Conservation (phyloP, 2,888 invertebrate genomes). For the Volucella inflata region DNA sequence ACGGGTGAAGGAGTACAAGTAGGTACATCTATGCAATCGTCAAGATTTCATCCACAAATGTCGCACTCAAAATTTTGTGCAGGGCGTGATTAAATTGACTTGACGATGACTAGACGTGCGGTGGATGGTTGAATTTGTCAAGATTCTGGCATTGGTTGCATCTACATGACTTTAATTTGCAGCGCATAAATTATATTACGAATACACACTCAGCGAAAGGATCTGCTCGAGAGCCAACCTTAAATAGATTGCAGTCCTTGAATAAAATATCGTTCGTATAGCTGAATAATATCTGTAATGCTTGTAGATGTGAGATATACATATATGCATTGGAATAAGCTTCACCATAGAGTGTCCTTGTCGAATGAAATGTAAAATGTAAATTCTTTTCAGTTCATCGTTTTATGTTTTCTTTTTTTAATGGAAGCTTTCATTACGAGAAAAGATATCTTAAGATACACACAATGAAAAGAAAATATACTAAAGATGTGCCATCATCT, state of each 20-base stretch:
- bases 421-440: background rate
- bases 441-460: background rate
- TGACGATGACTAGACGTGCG: no score
- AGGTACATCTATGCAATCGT: background rate
- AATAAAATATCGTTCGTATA: conserved; percentile 7
- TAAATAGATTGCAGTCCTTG: conserved; percentile 2
- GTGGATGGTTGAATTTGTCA: no score
- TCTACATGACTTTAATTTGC: conserved; percentile 32
- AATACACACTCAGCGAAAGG: background rate
- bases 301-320: background rate
- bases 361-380: background rate
- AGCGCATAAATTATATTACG: conserved; percentile 6
- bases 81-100: no score
- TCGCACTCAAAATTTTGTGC: no score
- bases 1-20: background rate
- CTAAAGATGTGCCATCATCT: background rate
- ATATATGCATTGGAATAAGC: conserved; percentile 7
- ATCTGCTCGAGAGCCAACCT: conserved; percentile 12
- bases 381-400: conserved; percentile 7
- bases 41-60: no score
- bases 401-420: background rate
- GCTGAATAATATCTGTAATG: conserved; percentile 22
- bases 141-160: no score
- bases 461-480: background rate
- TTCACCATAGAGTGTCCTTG: background rate